Evolutionary conservation across 2,888 invertebrate genomes (phyloP).

Genomic region (Drosophila borborema): DNA sequence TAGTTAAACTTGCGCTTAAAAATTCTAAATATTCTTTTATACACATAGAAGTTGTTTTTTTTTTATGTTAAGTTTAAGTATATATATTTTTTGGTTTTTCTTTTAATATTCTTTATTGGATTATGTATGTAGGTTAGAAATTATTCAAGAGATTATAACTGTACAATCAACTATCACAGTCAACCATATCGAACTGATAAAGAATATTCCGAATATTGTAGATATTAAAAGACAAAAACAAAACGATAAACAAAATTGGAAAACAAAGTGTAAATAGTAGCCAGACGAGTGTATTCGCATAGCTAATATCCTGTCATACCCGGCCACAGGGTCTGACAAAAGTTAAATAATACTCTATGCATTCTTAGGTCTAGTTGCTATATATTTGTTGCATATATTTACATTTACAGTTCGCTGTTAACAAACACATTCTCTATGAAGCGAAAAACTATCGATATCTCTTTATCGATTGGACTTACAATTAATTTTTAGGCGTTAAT

Average conservation of each 20-base stretch:
- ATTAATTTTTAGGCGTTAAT: constrained; percentile 25
- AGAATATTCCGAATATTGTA: constrained; percentile 19
- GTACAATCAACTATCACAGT: constrained; percentile 85
- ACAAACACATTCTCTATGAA: constrained; percentile 48
- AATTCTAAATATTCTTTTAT: constrained; percentile 53
- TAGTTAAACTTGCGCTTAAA: constrained; percentile 64
- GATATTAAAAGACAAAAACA: background rate
- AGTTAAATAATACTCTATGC: constrained; percentile 16
- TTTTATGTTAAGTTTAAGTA: background rate
- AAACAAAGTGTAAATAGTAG: constrained; percentile 26
- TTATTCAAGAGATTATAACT: constrained; percentile 78
- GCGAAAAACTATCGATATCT: constrained; percentile 47
- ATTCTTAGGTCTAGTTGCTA: constrained; percentile 22
- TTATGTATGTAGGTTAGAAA: constrained; percentile 57
- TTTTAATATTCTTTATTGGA: constrained; percentile 25
- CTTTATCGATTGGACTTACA: constrained; percentile 24
- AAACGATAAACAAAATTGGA: constrained; percentile 13
- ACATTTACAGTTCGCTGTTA: constrained; percentile 56
- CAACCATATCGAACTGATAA: constrained; percentile 81
- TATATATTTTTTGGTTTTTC: background rate
- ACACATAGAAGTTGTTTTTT: constrained; percentile 48
- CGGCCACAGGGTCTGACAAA: constrained; percentile 2
- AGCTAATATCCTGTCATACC: constrained; percentile 27
- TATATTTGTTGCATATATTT: constrained; percentile 4
- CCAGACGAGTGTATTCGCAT: constrained; percentile 11